Percentiles rank a stretch among this genome's conserved stretches.
These are phyloP conservation scores for Cnemophilus loriae DNA, from an alignment of 2,113 vertebrate genomes.

Conservation along the genomic window DNA sequence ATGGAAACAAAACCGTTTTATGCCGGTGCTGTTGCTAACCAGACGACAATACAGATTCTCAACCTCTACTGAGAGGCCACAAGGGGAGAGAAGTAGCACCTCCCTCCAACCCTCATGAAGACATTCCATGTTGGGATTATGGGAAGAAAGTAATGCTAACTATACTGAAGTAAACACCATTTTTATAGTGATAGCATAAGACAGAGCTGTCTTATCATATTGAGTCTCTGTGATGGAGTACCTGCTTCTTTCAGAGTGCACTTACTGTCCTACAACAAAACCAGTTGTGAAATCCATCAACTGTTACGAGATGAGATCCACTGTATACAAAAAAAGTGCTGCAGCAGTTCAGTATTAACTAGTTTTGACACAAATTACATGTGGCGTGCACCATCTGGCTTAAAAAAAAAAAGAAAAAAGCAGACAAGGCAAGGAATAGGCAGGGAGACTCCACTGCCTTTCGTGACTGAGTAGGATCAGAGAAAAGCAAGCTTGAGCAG, in stretches of 20 bases:
- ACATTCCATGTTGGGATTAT: fast-evolving
- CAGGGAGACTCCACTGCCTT: neutral
- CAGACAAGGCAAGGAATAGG: neutral
- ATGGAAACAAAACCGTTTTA: neutral
- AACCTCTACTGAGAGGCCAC: neutral
- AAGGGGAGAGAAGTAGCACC: neutral
- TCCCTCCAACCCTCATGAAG: neutral
- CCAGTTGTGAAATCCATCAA: slow-evolving; percentile 35
- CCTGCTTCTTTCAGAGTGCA: neutral
- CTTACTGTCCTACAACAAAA: neutral
- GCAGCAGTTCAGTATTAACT: slow-evolving; percentile 29
- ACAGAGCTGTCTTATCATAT: neutral
- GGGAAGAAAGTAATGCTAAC: neutral
- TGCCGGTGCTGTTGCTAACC: neutral
- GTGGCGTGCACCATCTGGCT: slow-evolving; percentile 60
- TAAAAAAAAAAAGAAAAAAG: neutral
- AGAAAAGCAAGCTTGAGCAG: slow-evolving; percentile 50
- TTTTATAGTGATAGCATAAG: neutral
- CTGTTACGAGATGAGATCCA: neutral
- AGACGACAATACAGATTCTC: neutral
- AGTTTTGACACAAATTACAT: slow-evolving; percentile 58
- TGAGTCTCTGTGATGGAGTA: neutral
- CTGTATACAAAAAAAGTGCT: neutral
- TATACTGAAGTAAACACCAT: neutral
- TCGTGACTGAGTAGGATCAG: slow-evolving; percentile 41